These are phyloP conservation scores for Ormyrus labotus DNA, from an alignment of 2,888 invertebrate genomes.

Conservation along the genomic window DNA sequence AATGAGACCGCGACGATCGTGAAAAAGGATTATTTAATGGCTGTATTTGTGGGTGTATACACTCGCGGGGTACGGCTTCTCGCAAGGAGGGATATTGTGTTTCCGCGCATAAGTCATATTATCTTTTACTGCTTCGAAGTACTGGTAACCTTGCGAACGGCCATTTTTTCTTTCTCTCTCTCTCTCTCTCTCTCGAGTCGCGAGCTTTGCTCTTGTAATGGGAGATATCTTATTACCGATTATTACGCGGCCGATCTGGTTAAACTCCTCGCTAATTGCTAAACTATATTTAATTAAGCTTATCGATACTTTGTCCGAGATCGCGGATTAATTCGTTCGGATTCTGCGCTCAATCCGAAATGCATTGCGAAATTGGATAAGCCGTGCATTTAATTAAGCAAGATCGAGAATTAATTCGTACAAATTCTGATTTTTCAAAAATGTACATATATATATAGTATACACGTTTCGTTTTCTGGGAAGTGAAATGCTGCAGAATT, in stretches of 20 bases:
- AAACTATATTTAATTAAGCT: slow-evolving; percentile 15
- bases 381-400: no score
- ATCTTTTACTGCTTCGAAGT: not conserved
- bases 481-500: no score
- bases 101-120: slow-evolving; percentile 26
- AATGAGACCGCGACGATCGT: slow-evolving; percentile 20
- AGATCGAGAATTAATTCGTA: no score
- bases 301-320: not conserved
- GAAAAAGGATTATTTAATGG: slow-evolving; percentile 33
- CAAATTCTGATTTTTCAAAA: no score
- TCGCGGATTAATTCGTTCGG: no score
- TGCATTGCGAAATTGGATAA: no score
- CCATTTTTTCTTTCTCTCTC: not conserved
- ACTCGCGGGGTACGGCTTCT: slow-evolving; percentile 14
- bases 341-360: no score
- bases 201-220: not conserved
- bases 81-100: slow-evolving; percentile 20
- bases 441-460: no score
- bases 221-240: slow-evolving; percentile 13
- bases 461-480: no score
- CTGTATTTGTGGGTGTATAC: not conserved
- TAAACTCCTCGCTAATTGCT: slow-evolving; percentile 8
- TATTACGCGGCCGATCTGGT: slow-evolving; percentile 21
- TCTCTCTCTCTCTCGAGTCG: no score
- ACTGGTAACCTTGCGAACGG: slow-evolving; percentile 23